Evolutionary conservation across 2,113 vertebrate genomes (phyloP), one percentile per base, ranked within the genome.

Genomic region (Cynopterus brachyotis): DNA sequence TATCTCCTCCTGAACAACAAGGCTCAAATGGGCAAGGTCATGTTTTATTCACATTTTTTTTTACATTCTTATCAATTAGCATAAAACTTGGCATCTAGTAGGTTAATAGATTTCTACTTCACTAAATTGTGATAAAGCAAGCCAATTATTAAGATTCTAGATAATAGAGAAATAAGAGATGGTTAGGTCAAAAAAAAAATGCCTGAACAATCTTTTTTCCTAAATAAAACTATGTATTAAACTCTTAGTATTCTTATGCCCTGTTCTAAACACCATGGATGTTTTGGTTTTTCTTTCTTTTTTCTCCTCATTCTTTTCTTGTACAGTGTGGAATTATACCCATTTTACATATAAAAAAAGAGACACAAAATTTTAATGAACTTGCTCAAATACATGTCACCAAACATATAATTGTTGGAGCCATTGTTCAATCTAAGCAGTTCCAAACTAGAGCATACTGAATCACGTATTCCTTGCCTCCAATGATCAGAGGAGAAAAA

Each of bases 31-130:
- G 45, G 50, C 60, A 73, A 60, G 19, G 22, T 79, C 19, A 69
- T 84, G 35, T 72, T 95, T 96, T 73, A 95, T 79, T 75, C 50
- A 76, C 80, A 42, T 79, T 50, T 50, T 45, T 47, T 47, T 13
- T 69, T 82, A 40, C 64, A n/a, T 40, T n/a, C 2, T 8, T 50
- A 69, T 89, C 62, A 73, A 45, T 12, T 28, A 70, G 67, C 67
- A 75, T 26, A 70, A 85, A 45, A 47, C 67, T 78, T 89, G 67
- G 55, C n/a, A 93, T 55, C 55, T 89, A 91, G 53, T 73, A 37
- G 13, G 37, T 83, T 40, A 96, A 92, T 95, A 95, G 78, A 89
- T 79, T n/a, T 85, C 60, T 69, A 37, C 37, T 72, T 93, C 50
- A 86, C 26, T 95, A 83, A 62, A 60, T 5, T 57, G 22, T 67